Conservation (phyloP, 2,113 vertebrate species). For the Podiceps cristatus region DNA sequence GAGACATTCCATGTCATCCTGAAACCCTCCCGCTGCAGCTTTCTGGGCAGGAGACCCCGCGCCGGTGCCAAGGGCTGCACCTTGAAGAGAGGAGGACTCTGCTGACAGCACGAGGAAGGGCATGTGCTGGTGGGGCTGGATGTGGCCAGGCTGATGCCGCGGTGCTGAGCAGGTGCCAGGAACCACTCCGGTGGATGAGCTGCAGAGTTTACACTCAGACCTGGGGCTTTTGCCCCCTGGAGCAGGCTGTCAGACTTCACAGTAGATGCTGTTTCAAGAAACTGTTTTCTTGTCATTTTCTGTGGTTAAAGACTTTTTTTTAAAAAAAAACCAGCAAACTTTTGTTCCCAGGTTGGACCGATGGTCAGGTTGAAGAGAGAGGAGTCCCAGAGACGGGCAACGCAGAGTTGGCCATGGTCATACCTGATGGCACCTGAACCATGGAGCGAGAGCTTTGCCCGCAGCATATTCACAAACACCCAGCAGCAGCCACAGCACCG, state of each 20-base stretch:
- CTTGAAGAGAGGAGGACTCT: neutral
- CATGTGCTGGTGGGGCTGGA: accelerated
- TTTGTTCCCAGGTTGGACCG: neutral
- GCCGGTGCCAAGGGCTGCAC: accelerated
- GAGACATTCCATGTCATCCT: neutral
- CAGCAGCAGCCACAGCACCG: neutral
- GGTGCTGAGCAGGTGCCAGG: neutral
- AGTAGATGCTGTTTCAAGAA: neutral
- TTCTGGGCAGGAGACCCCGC: neutral
- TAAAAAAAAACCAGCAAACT: too few relatives aligned
- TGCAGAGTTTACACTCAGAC: neutral
- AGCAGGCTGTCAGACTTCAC: neutral
- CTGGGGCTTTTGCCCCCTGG: neutral
- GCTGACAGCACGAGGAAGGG: neutral
- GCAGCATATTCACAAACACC: neutral
- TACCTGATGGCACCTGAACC: neutral
- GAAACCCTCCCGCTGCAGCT: neutral
- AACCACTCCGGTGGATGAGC: accelerated
- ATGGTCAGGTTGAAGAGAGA: neutral
- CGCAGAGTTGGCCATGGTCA: neutral
- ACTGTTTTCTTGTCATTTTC: neutral
- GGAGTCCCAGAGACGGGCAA: accelerated
- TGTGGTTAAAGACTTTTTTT: neutral
- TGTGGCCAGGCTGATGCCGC: neutral
- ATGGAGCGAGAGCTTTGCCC: neutral